Percentiles rank a stretch among this genome's conserved stretches.
Evolutionary conservation across 2,113 vertebrate species (phyloP).

Genomic region (Rafetus swinhoei): DNA sequence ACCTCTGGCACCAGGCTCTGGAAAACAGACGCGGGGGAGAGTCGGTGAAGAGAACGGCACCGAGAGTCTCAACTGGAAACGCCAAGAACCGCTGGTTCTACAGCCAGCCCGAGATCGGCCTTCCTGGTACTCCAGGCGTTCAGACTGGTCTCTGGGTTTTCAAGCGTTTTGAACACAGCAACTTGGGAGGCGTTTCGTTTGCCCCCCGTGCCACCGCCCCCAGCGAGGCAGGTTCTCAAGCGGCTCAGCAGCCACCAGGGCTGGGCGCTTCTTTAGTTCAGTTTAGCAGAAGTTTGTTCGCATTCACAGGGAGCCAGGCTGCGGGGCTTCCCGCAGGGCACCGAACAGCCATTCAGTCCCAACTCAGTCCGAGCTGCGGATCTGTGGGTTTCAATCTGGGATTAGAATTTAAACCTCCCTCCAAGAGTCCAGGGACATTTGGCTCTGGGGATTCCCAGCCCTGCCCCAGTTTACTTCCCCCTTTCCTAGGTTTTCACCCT

Average conservation of each 20-base stretch:
- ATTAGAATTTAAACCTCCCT: not conserved
- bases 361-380: too few relatives aligned
- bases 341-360: not conserved
- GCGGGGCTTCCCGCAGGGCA: not conserved
- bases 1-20: not conserved
- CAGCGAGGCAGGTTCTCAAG: not conserved
- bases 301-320: not conserved
- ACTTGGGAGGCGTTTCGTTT: not conserved
- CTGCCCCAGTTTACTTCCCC: not conserved
- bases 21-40: not conserved
- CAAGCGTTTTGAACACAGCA: not conserved
- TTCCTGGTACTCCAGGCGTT: not conserved
- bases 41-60: not conserved
- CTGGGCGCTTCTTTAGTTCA: too few relatives aligned
- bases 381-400: not conserved
- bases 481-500: too few relatives aligned
- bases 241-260: too few relatives aligned
- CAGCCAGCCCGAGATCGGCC: too few relatives aligned
- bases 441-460: not conserved
- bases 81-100: not conserved
- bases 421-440: not conserved
- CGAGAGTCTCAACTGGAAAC: not conserved
- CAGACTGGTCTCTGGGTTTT: not conserved
- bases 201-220: not conserved
- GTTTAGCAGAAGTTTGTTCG: not conserved